phyloP scores from a whole-genome alignment of 2,113 vertebrate genomes.

The Microcebus lehilahytsara region DNA sequence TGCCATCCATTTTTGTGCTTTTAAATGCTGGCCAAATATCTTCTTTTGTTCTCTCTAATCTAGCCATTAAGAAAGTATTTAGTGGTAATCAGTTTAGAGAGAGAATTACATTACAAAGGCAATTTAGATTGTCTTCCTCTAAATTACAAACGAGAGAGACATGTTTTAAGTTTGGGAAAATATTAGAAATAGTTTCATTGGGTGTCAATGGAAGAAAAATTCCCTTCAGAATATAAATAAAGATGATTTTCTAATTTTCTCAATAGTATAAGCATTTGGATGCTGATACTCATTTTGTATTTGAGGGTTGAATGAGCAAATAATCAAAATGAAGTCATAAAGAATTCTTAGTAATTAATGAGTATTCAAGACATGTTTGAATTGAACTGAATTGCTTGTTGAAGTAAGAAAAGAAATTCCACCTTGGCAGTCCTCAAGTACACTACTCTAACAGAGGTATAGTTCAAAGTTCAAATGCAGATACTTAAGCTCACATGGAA shows the following conservation, averaged over 20 bases:
- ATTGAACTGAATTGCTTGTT: constrained; percentile 41
- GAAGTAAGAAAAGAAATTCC: constrained; percentile 56
- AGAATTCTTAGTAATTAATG: background rate
- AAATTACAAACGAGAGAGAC: background rate
- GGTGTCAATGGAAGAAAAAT: background rate
- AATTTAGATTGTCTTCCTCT: background rate
- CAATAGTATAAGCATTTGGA: background rate
- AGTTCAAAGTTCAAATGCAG: constrained; percentile 28
- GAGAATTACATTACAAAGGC: background rate
- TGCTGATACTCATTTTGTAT: background rate
- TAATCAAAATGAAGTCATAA: constrained; percentile 25
- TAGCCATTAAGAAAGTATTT: background rate
- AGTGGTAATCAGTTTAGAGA: background rate
- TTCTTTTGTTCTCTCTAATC: background rate
- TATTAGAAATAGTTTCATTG: constrained; percentile 10
- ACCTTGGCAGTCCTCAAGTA: background rate
- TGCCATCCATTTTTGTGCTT: background rate
- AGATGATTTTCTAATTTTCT: background rate
- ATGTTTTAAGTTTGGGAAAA: background rate
- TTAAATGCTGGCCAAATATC: background rate
- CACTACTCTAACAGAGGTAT: background rate
- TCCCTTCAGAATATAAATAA: background rate
- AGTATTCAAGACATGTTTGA: constrained; percentile 60
- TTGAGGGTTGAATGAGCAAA: constrained; percentile 55
- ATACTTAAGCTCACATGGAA: background rate